Base-by-base conservation (phyloP, 2,888 invertebrate species). In the Polyommatus iphigenia region DNA sequence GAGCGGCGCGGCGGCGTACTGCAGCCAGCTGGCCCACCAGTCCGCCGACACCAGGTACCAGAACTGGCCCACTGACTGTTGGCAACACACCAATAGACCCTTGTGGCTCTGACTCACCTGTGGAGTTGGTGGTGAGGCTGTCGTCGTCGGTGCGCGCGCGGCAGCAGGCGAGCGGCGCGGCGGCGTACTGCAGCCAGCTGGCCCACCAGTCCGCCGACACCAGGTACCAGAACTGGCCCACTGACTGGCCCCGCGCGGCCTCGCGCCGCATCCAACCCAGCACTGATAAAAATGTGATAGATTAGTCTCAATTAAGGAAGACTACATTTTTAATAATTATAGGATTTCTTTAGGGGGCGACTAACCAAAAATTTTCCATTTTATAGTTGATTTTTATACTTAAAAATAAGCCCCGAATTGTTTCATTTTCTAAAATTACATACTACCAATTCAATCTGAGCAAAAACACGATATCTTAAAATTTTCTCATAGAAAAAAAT, bases 191-290 rank as follows among this genome's bases (percentile, higher is more conserved):
- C 78, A 95, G 90, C 98, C 98, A 98, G 18, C 93, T 92, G 80
- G 95, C 95, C 98, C 98, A 98, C 98, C 98, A 98, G 83, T 97
- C 96, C 73, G 96, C 96, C 1, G 96, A 95, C 79, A 98, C 95
- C 81, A 98, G 95, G 94, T 98, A 98, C 98, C 98, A 98, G 90
- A 97, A 97, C 91, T 98, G 98, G 0, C 98, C 98, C 78, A 97
- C 96, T 73, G 95, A 92, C 86, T 97, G 96, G 0, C 97, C 97
- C 73, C 97, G 95, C 75, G 95, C 93, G 82, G 96, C 96, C 87
- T 97, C 97, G 71, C 98, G 95, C 2, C 96, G 95, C 80, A 98
- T 87, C 98, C 98, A 98, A 1, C 97, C 97, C 80, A 96, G 95
- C 15, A 97, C 97, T 95, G 86, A 41, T 18, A 71, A 36, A 67